Evolutionary conservation across 2,797 vertebrate genomes (phyloP).

Genomic region (Cyprinodon diabolis): DNA sequence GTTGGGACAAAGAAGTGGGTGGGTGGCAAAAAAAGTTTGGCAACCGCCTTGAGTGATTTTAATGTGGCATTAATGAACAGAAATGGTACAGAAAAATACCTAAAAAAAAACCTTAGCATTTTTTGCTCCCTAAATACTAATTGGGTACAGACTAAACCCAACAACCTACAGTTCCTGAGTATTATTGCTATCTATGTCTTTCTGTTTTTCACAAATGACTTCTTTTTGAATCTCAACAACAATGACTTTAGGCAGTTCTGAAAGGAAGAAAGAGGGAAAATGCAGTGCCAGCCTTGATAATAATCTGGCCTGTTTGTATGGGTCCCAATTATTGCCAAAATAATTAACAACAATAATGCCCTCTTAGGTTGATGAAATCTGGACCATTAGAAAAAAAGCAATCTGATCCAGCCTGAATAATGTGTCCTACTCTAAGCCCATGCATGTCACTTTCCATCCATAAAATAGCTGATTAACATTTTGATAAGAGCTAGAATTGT

Average conservation of each 20-base stretch:
- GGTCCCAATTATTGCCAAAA: background rate
- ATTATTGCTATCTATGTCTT: background rate
- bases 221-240: background rate
- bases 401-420: conserved; percentile 22
- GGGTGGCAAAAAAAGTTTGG: too few species aligned
- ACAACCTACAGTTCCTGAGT: background rate
- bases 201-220: background rate
- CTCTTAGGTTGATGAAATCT: background rate
- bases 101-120: background rate
- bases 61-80: too few species aligned
- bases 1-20: too few species aligned
- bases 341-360: background rate
- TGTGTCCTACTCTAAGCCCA: conserved; percentile 13
- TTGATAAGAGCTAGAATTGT: conserved; percentile 19
- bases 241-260: background rate
- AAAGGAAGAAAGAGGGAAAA: background rate
- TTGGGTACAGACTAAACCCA: background rate
- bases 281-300: background rate
- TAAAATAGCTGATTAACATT: conserved; percentile 38
- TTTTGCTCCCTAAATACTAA: background rate
- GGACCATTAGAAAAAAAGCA: conserved; percentile 43
- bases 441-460: conserved; percentile 13
- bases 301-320: background rate
- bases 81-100: too few species aligned
- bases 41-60: too few species aligned